Percentiles rank a stretch among this genome's conserved stretches.
Evolutionary conservation across 2,113 vertebrate species (phyloP).

Genomic region (Podarcis cretensis): DNA sequence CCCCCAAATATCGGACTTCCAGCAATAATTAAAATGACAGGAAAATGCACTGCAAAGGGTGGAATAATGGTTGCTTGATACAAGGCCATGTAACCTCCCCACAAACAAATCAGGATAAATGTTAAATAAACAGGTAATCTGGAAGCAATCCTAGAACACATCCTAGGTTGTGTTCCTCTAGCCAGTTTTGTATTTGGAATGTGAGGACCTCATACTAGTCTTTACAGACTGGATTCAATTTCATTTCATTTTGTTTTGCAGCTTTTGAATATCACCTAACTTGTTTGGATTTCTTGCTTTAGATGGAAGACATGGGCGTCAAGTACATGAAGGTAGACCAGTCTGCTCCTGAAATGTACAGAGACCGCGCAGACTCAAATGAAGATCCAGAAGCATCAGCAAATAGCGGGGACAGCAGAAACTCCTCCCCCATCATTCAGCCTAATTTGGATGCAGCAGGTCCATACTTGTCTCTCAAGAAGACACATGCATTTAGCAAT

Average conservation of each 20-base stretch:
- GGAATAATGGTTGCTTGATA: too few species aligned
- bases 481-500: conserved; percentile 60
- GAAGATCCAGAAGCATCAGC: conserved; percentile 50
- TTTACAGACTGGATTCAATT: neutral
- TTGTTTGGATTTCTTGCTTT: conserved; percentile 36
- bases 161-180: neutral
- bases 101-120: too few species aligned
- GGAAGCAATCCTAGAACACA: neutral
- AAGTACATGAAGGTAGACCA: conserved; percentile 62
- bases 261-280: conserved; percentile 8
- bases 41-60: too few species aligned
- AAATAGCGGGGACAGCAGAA: conserved; percentile 24
- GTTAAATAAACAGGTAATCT: too few species aligned
- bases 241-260: neutral
- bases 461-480: conserved; percentile 67
- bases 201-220: neutral
- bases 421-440: conserved; percentile 39
- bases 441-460: conserved; percentile 55
- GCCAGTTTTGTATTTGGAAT: neutral
- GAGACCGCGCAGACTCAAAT: conserved; percentile 63
- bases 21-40: too few species aligned
- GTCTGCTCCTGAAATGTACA: conserved; percentile 64
- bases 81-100: too few species aligned
- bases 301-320: conserved; percentile 76
- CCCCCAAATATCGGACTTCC: too few species aligned